phyloP scores from a whole-genome alignment of 2,888 invertebrate species.

The Agriopis aurantiaria region DNA sequence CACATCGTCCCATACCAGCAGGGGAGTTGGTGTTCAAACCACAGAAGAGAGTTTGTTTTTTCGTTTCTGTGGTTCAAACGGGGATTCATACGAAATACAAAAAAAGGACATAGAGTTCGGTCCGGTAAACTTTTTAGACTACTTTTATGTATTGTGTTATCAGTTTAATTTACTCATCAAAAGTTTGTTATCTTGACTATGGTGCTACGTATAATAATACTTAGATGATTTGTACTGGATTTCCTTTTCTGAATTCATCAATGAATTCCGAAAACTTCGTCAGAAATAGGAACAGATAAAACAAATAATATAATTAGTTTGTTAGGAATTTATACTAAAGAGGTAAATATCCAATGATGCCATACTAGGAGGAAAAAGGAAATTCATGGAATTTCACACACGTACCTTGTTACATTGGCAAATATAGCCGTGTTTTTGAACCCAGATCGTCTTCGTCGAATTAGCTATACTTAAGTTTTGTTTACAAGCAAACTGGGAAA shows the following conservation, averaged over 20 bases:
- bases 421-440: too few species aligned
- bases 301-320: not conserved
- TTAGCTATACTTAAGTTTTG: too few species aligned
- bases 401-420: not conserved
- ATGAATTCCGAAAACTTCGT: conserved; percentile 23
- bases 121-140: too few species aligned
- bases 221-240: not conserved
- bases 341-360: not conserved
- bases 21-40: too few species aligned
- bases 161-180: not conserved
- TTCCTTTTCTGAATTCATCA: conserved; percentile 21
- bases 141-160: not conserved
- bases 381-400: conserved; percentile 15
- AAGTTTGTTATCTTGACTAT: not conserved
- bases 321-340: not conserved
- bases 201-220: not conserved
- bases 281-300: not conserved
- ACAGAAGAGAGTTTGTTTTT: too few species aligned
- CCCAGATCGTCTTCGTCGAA: too few species aligned
- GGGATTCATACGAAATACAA: too few species aligned
- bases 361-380: conserved; percentile 23
- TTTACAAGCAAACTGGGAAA: too few species aligned
- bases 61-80: too few species aligned
- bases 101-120: too few species aligned
- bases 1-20: too few species aligned